Conservation (phyloP, 37 sponge, comb jelly and placozoan genomes). For the Spongilla lacustris region DNA sequence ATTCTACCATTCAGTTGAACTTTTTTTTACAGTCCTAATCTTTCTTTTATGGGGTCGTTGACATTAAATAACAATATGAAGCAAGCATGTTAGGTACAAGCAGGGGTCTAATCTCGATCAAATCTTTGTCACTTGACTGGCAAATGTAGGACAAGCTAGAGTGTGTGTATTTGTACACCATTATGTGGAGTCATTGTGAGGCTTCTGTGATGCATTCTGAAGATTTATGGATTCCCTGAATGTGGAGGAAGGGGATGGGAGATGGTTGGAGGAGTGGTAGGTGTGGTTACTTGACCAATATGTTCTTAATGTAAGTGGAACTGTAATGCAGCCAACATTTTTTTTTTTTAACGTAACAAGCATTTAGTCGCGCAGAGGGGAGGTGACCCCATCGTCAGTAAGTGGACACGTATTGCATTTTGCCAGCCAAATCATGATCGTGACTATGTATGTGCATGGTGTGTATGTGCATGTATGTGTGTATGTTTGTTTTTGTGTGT, state of each 20-base stretch:
- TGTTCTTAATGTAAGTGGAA: too few relatives aligned
- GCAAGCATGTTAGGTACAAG: too few relatives aligned
- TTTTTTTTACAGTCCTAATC: neutral
- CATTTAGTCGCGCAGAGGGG: too few relatives aligned
- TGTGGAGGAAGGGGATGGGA: neutral
- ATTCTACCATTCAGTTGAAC: neutral
- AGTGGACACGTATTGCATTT: too few relatives aligned
- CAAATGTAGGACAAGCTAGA: neutral
- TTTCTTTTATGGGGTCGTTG: neutral
- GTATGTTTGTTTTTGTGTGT: neutral
- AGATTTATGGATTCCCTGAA: neutral
- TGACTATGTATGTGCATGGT: neutral
- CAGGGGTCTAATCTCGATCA: too few relatives aligned
- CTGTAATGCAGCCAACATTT: too few relatives aligned
- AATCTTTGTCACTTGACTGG: too few relatives aligned
- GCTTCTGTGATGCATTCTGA: conserved; percentile 1
- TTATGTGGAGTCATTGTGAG: neutral
- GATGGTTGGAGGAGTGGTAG: neutral
- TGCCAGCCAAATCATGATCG: too few relatives aligned
- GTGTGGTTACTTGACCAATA: neutral
- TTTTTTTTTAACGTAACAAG: too few relatives aligned
- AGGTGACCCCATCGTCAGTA: too few relatives aligned
- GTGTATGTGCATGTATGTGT: conserved; percentile 30
- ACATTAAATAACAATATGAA: neutral
- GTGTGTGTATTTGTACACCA: neutral